Conservation (phyloP, 2,888 invertebrate genomes). For the Drosophila rubida region DNA sequence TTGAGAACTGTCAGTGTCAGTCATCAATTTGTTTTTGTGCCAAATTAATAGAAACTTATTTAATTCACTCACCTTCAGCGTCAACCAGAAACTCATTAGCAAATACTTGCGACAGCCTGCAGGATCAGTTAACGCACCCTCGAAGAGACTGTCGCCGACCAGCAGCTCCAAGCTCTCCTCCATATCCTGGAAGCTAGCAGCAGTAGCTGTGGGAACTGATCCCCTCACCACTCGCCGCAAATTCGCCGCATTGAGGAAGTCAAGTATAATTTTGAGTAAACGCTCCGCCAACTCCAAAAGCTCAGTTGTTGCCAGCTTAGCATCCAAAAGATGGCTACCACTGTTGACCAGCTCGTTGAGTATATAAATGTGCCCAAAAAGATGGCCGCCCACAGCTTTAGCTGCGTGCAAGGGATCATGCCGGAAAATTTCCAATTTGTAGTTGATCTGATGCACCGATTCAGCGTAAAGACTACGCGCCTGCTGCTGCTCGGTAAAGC, state of each 20-base stretch:
- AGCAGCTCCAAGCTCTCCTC: constrained; percentile 89
- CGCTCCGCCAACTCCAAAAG: constrained; percentile 67
- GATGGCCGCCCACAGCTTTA: constrained; percentile 86
- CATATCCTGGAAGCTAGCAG: constrained; percentile 92
- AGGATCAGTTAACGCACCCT: constrained; percentile 13
- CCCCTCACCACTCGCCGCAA: constrained; percentile 1
- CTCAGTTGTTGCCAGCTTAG: constrained; percentile 27
- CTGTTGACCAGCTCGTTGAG: constrained; percentile 69
- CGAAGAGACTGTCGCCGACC: constrained; percentile 85
- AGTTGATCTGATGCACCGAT: constrained; percentile 35
- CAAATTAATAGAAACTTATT: not conserved
- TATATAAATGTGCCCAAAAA: constrained; percentile 85
- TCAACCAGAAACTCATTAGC: constrained; percentile 91
- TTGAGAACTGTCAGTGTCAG: too few relatives aligned
- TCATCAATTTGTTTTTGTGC: too few relatives aligned
- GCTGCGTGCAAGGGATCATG: constrained; percentile 86
- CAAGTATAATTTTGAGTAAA: constrained; percentile 71
- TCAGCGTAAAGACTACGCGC: constrained; percentile 79
- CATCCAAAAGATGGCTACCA: not conserved
- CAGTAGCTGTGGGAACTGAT: constrained; percentile 82
- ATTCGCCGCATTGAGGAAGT: constrained; percentile 77
- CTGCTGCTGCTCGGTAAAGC: constrained; percentile 65
- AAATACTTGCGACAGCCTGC: constrained; percentile 87
- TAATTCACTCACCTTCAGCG: constrained; percentile 87
- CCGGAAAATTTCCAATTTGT: constrained; percentile 65